Conservation (phyloP, 1,140 invertebrate genomes). For the Anoplolepis gracilipes region DNA sequence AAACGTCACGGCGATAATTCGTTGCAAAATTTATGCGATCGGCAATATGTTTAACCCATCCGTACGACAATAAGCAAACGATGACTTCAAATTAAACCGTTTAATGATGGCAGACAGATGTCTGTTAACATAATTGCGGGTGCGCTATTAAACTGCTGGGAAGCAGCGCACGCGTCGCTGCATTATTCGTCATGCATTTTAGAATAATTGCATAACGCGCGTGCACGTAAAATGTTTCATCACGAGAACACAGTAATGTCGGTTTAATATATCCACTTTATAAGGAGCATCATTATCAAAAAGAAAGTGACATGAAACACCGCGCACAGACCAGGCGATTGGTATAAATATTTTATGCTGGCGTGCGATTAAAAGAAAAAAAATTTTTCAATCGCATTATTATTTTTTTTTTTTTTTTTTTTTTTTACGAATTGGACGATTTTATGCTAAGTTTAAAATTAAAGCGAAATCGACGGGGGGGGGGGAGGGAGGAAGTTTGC, state of each 20-base stretch:
- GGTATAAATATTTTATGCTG: conserved; percentile 3
- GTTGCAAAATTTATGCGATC: neutral
- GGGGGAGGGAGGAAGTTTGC: no score
- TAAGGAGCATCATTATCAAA: neutral
- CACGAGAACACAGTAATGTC: neutral
- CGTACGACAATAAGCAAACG: neutral
- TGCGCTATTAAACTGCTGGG: neutral
- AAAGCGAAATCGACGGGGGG: neutral
- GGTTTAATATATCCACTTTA: neutral
- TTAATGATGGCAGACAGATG: conserved; percentile 18
- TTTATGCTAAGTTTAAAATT: neutral
- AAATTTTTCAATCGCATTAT: no score
- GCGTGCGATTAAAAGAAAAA: neutral
- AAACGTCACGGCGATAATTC: no score
- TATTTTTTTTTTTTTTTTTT: no score
- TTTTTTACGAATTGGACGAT: neutral
- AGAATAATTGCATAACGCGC: conserved; percentile 12
- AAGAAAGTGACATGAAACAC: no score
- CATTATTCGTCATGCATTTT: neutral
- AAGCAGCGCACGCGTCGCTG: neutral
- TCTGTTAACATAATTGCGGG: conserved; percentile 38
- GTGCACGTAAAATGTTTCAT: neutral
- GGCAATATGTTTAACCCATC: neutral
- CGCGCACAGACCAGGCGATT: no score
- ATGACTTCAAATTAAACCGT: conserved; percentile 1